Base-by-base conservation (phyloP, 2,797 vertebrate species). In the Champsocephalus gunnari region DNA sequence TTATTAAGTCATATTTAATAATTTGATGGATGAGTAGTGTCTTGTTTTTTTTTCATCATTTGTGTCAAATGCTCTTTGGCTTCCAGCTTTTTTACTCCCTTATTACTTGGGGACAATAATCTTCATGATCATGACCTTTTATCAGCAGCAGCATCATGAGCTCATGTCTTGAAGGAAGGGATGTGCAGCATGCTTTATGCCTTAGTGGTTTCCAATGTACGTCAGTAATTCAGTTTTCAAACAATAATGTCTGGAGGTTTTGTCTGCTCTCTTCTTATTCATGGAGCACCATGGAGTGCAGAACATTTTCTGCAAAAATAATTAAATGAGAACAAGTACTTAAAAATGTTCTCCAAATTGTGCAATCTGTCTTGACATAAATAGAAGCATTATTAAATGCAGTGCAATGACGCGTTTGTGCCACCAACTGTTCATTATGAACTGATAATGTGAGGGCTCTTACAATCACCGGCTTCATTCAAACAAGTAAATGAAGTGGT, bases 401-500 rank as follows among this genome's bases (percentile, higher is more conserved):
- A 49, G 64, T 70, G 61, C 24, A 69, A 3, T 70, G 14, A 68
- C 50, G 12, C 63, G 68, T 69, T 78, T 71, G 73, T 74, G 38
- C 61, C 70, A 73, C 77, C 47, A 84, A 54, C n/a, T 49, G 38
- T 51, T 82, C 54, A 73, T 86, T 14, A 24, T 51, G 45, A 75
- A 56, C 59, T 69, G 60, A 83, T 70, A 41, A 12, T 64, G 21
- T 19, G 60, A 66, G 49, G 55, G 73, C 78, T 83, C 80, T 83
- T 54, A 66, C 41, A 82, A 84, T 80, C 74, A 78, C 19, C 67
- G 44, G 49, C 66, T 71, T 51, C 67, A 54, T 65, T 77, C 82
- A 83, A 50, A 71, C 50, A 80, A 75, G 66, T 67, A 65, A 67
- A 77, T 72, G 50, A 85, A 82, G 73, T 75, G 63, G 48, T 68